phyloP scores from a whole-genome alignment of 1,140 invertebrate species.

The Oedothorax gibbosus region DNA sequence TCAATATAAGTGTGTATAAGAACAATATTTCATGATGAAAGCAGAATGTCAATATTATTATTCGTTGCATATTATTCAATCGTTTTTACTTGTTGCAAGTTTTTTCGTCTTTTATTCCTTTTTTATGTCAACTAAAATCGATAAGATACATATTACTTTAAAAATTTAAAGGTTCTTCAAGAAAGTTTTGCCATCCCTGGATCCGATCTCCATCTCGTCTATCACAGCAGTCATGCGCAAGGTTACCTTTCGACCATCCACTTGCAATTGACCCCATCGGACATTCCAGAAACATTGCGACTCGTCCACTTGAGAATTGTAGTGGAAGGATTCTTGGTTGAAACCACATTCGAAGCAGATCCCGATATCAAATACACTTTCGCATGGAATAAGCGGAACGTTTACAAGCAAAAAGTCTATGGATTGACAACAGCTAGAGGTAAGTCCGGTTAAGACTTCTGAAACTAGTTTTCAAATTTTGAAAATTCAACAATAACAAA shows the following conservation, averaged over 20 bases:
- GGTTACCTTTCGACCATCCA: conserved; percentile 93
- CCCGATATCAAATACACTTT: conserved; percentile 94
- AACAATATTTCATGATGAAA: too few relatives aligned
- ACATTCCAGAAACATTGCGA: conserved; percentile 81
- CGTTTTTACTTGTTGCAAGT: too few relatives aligned
- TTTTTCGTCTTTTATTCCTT: too few relatives aligned
- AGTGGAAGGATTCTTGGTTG: conserved; percentile 90
- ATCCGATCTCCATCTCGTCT: conserved; percentile 90
- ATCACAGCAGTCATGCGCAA: conserved; percentile 90
- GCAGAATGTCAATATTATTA: too few relatives aligned
- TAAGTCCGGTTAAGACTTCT: conserved; percentile 48
- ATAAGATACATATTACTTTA: not conserved
- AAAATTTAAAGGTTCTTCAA: conserved; percentile 81
- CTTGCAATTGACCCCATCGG: conserved; percentile 86
- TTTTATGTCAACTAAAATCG: too few relatives aligned
- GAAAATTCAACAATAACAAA: not conserved
- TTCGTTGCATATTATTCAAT: too few relatives aligned
- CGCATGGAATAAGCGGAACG: conserved; percentile 96
- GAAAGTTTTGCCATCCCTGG: conserved; percentile 93
- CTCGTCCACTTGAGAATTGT: conserved; percentile 91
- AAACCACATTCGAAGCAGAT: conserved; percentile 94
- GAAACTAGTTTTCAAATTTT: not conserved
- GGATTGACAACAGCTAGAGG: conserved; percentile 71
- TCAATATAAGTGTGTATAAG: too few relatives aligned
- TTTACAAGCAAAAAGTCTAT: conserved; percentile 94